Evolutionary conservation across 2,113 vertebrate genomes (phyloP).

Genomic region (Thymallus thymallus): DNA sequence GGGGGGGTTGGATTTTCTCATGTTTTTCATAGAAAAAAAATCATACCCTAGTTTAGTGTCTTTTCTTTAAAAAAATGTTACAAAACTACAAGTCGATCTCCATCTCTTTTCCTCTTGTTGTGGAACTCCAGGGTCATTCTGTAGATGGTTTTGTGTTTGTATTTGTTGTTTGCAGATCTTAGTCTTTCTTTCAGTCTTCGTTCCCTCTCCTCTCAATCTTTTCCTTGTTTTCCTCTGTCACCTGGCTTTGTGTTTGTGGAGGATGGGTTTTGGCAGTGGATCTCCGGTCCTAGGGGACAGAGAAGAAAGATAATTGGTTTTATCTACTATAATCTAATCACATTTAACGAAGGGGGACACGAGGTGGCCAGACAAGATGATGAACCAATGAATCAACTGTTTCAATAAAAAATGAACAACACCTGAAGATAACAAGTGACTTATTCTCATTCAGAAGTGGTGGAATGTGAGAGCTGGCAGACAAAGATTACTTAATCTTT

Average conservation of each 20-base stretch:
- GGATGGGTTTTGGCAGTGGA: slow-evolving; percentile 89
- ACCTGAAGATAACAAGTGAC: neutral
- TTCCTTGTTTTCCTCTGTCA: slow-evolving; percentile 49
- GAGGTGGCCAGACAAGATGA: neutral
- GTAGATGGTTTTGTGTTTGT: slow-evolving; percentile 55
- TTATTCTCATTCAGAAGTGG: neutral
- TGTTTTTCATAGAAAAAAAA: slow-evolving; percentile 68
- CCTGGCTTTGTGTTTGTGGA: slow-evolving; percentile 66
- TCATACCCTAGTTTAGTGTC: slow-evolving; percentile 80
- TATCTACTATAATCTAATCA: neutral
- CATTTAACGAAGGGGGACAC: neutral
- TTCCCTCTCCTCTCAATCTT: slow-evolving; percentile 6
- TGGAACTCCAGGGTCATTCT: slow-evolving; percentile 45
- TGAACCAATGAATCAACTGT: neutral
- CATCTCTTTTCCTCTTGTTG: slow-evolving; percentile 26
- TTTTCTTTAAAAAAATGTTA: slow-evolving; percentile 70
- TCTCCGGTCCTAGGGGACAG: slow-evolving; percentile 80
- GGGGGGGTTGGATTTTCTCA: slow-evolving; percentile 25
- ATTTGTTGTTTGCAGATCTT: slow-evolving; percentile 44
- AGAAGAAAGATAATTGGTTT: slow-evolving; percentile 7
- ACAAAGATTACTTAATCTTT: neutral
- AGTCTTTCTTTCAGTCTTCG: slow-evolving; percentile 7
- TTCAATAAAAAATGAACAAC: neutral
- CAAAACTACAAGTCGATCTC: slow-evolving; percentile 77
- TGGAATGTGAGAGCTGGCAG: neutral